A percentile compares a stretch with the other conserved stretches of the same genome.
Evolutionary conservation across 2,113 vertebrate genomes (phyloP).

Genomic region (Marmota flaviventris): DNA sequence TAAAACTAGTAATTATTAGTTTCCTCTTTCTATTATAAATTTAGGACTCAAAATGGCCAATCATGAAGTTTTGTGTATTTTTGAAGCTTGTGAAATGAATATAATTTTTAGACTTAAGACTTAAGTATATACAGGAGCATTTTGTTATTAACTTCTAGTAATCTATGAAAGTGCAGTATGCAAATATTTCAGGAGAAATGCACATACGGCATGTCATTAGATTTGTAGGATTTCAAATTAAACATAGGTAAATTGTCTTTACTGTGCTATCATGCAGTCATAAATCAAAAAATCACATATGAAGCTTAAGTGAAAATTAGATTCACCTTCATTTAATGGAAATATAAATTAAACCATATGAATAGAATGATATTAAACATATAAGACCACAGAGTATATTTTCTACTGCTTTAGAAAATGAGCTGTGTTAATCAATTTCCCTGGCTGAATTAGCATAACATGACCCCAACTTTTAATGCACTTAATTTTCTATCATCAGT

Average conservation of each 20-base stretch:
- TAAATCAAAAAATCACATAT: not conserved
- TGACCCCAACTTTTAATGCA: constrained; percentile 57
- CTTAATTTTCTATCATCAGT: constrained; percentile 70
- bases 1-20: not conserved
- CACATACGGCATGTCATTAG: not conserved
- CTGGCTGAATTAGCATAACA: constrained; percentile 61
- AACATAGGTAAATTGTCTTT: not conserved
- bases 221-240: constrained; percentile 16
- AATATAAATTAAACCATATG: constrained; percentile 52
- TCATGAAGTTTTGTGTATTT: not conserved
- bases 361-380: constrained; percentile 7
- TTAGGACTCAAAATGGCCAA: not conserved
- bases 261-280: not conserved
- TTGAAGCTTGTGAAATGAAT: not conserved
- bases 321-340: constrained; percentile 53
- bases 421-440: constrained; percentile 47
- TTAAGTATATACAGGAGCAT: not conserved
- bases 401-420: constrained; percentile 51
- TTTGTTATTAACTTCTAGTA: not conserved
- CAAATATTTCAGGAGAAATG: not conserved
- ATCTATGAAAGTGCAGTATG: not conserved
- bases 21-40: not conserved
- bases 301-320: constrained; percentile 10
- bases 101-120: not conserved
- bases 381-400: constrained; percentile 39